Evolutionary conservation across 2,797 vertebrate genomes (phyloP).

Genomic region (Schizopygopsis malacanthus): DNA sequence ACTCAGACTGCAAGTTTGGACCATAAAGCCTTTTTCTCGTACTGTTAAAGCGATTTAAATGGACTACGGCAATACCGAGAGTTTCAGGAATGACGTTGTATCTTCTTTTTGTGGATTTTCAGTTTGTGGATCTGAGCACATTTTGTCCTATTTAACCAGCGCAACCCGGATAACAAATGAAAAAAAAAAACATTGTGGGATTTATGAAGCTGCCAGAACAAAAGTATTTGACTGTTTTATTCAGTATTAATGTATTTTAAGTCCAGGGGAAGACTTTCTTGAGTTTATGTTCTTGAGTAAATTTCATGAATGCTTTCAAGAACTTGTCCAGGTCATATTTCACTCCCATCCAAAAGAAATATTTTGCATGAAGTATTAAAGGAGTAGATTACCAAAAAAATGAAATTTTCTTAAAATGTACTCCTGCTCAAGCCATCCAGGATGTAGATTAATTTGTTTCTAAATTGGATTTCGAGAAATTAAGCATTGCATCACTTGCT

Average conservation of each 20-base stretch:
- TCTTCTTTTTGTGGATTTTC: too few species aligned
- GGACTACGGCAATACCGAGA: constrained; percentile 16
- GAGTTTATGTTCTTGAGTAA: not conserved
- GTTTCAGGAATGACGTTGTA: not conserved
- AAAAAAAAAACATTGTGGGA: not conserved
- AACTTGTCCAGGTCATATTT: constrained; percentile 23
- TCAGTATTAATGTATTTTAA: constrained; percentile 37
- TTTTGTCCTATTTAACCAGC: not conserved
- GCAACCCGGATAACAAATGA: not conserved
- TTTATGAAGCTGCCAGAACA: constrained; percentile 19
- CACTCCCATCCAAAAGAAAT: not conserved
- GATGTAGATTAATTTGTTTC: not conserved
- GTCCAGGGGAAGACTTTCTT: constrained; percentile 26
- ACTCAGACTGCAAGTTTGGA: not conserved
- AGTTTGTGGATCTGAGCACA: not conserved
- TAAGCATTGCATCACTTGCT: too few species aligned
- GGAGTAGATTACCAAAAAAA: not conserved
- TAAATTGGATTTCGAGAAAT: not conserved
- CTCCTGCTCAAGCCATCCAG: not conserved
- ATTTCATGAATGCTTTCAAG: not conserved
- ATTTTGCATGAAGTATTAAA: not conserved
- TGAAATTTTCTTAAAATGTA: not conserved
- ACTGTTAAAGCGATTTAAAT: constrained; percentile 1
- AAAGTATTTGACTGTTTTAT: constrained; percentile 31
- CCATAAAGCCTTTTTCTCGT: not conserved